phyloP scores from a whole-genome alignment of 1,140 invertebrate species.

The Scylla paramamosain region DNA sequence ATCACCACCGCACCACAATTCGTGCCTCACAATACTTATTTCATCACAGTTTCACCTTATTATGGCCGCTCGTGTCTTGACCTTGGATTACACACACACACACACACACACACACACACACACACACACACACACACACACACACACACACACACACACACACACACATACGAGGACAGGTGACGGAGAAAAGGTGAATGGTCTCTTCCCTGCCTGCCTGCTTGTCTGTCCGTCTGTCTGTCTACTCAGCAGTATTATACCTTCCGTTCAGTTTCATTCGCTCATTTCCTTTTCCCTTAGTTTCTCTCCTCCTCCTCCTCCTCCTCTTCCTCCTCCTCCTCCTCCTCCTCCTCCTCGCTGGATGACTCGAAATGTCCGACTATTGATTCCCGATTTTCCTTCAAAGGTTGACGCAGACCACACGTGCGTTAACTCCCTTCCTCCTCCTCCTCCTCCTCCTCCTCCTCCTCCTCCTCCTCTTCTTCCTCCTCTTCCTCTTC shows the following conservation, averaged over 20 bases:
- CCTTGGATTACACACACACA: neutral
- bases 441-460: neutral
- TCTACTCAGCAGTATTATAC: too few relatives aligned
- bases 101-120: constrained; percentile 45
- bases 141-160: constrained; percentile 42
- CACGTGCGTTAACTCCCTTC: constrained; percentile 21
- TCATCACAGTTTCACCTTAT: too few relatives aligned
- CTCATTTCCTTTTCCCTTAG: neutral
- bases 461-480: neutral
- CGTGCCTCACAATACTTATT: too few relatives aligned
- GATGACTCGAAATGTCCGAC: constrained; percentile 31
- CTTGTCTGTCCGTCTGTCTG: too few relatives aligned
- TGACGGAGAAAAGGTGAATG: neutral
- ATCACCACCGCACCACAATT: neutral
- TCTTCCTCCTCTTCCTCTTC: neutral
- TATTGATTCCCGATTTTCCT: constrained; percentile 67
- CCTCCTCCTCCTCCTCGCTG: neutral
- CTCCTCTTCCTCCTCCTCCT: neutral
- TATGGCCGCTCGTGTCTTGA: too few relatives aligned
- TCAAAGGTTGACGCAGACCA: constrained; percentile 45
- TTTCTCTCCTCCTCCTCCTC: neutral
- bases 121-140: constrained; percentile 45
- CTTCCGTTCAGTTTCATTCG: too few relatives aligned
- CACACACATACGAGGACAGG: neutral
- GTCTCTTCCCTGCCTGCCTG: neutral